Base-by-base conservation (phyloP, 2,797 vertebrate species). In the Knipowitschia caucasica region DNA sequence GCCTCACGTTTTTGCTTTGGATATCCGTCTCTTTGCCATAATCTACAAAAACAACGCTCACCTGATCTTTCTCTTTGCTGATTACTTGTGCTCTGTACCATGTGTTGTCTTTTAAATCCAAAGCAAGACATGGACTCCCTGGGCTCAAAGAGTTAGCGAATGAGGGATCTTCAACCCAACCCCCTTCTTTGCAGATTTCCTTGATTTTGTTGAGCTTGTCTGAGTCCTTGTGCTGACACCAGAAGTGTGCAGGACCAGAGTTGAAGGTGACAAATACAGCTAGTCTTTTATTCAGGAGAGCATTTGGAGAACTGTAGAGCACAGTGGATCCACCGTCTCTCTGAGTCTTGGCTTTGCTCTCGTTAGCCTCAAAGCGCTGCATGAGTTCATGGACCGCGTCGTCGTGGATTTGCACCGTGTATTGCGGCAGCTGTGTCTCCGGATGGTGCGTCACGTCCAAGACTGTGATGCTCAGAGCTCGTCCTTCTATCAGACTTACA, bases 61-160 rank as follows among this genome's bases (percentile, higher is more conserved):
- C 1, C 0, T 15, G 24, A 18, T 57, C 25, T 1, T 53, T 75
- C 0, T 58, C 63, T 61, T 82, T 61, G 0, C 29, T 27, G 5
- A 71, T 79, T 25, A 96, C 66, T 30, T 87, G 56, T 21, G 92
- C 94, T 80, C 95, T 88, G 56, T 93, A 92, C 87, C 93, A 92
- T 51, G 66, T 85, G 0, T 89, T 77, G 56, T 94, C 91, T 25
- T 86, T 81, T 47, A 87, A 80, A 26, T 86, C 90, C 21, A 86
- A 85, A 61, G 91, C 91, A 4, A 95, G 86, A 52, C 94, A 98
- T 10, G 73, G 75, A 34, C 85, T 86, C 23, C 92, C 91, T 5
- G 77, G 47, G 43, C 20, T 59, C 43, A 94, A 66, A 27, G 30
- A 53, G 3, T 71, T 59, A 0, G 42, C 17, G 8, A 52, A 36